Base-by-base conservation (phyloP, 2,797 vertebrate species). In the Eospalax fontanierii region DNA sequence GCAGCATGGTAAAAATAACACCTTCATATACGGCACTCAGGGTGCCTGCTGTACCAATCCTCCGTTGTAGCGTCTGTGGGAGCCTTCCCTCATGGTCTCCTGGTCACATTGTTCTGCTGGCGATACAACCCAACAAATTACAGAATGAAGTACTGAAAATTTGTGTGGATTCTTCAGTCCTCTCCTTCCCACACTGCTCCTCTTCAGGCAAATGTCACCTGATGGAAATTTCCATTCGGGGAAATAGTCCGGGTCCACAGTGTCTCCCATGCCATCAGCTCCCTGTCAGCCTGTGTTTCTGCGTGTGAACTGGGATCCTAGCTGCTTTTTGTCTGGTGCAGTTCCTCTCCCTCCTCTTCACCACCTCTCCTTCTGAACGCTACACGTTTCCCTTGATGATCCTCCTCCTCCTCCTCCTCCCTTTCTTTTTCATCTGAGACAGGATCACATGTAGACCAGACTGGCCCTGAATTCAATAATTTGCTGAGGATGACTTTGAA, bases 21-120 rank as follows among this genome's bases (percentile, higher is more conserved):
- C n/a, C n/a, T n/a, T n/a, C n/a, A 16, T 38, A 0, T 0, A 19
- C 10, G 28, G 24, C 26, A 11, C n/a, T 28, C 18, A 59, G 16
- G n/a, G 4, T 3, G 1, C 46, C 66, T 30, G 22, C 2, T 30
- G n/a, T 4, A 11, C 54, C 11, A 6, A 40, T 22, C 28, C 40
- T 63, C 3, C 2, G 1, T 33, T 26, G 18, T 30, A 24, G 30
- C 12, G 54, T 43, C 22, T 75, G 10, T 26, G 24, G 43, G 0
- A 0, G 16, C 3, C 35, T 70, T 63, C 74, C 24, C 28, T 1
- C 66, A 43, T 43, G 76, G 63, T 3, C 4, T 10, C 4, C 10
- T 1, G 33, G 70, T 66, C 35, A 9, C 8, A 28, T 4, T 30
- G 7, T 28, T 78, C 12, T 73, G 26, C 70, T 38, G 15, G 33